phyloP scores from a whole-genome alignment of 2,113 vertebrate genomes.

The Origma solitaria region DNA sequence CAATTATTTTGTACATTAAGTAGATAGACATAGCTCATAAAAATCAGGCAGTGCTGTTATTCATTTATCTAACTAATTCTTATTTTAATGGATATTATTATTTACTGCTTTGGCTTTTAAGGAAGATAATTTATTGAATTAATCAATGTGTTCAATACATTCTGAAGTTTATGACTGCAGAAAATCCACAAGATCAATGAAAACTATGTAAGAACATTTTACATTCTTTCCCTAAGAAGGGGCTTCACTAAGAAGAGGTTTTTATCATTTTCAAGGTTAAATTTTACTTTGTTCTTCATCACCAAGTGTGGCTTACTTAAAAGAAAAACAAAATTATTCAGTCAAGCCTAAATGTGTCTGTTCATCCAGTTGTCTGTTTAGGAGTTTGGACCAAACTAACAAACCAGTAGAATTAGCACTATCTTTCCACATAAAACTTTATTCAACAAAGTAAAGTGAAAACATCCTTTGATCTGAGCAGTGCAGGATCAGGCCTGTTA shows the following conservation, averaged over 20 bases:
- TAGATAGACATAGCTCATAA: background rate
- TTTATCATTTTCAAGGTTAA: background rate
- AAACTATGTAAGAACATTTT: background rate
- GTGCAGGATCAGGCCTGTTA: background rate
- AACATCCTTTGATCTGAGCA: background rate
- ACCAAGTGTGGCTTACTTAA: background rate
- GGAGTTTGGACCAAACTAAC: background rate
- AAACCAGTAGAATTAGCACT: background rate
- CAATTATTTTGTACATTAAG: background rate
- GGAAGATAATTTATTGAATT: background rate
- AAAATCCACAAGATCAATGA: conserved; percentile 13
- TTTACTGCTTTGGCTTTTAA: conserved; percentile 32
- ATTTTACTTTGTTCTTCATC: background rate
- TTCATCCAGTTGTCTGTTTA: background rate
- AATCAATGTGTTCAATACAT: background rate
- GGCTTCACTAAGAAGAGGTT: background rate
- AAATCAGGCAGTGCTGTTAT: background rate
- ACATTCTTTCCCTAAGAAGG: background rate
- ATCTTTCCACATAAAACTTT: background rate
- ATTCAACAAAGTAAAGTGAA: background rate
- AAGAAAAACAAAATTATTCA: background rate
- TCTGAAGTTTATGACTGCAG: background rate
- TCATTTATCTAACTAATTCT: background rate
- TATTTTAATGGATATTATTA: conserved; percentile 5
- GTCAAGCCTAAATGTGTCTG: background rate